Conservation (phyloP, 2,113 vertebrate genomes). For the Dipodomys ordii region DNA sequence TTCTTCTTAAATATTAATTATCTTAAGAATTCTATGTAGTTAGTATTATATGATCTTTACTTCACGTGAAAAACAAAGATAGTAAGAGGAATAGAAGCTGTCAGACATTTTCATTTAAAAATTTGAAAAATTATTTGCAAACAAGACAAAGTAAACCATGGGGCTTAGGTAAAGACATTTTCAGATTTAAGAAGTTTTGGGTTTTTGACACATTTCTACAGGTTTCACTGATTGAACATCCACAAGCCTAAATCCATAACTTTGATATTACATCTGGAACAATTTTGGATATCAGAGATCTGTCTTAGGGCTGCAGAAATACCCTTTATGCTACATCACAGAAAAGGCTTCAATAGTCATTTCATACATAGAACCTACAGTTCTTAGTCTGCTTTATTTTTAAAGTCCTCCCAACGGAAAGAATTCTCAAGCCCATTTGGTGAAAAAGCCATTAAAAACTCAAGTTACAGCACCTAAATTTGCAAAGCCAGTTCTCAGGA, state of each 20-base stretch:
- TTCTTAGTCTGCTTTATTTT: background rate
- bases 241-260: background rate
- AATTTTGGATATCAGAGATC: background rate
- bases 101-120: background rate
- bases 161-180: no score
- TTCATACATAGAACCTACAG: background rate
- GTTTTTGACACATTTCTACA: background rate
- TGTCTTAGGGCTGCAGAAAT: background rate
- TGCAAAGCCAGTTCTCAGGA: background rate
- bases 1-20: background rate
- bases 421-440: background rate
- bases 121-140: background rate
- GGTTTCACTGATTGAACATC: background rate
- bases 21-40: background rate
- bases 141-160: background rate
- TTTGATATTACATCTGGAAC: no score
- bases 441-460: background rate
- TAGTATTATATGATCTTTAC: background rate
- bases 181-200: background rate
- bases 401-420: background rate
- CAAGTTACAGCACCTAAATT: background rate
- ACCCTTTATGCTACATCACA: background rate
- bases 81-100: background rate
- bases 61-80: background rate
- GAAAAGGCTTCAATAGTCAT: background rate